Conservation (phyloP, 2,888 invertebrate genomes). For the Pandemis cinnamomeana region DNA sequence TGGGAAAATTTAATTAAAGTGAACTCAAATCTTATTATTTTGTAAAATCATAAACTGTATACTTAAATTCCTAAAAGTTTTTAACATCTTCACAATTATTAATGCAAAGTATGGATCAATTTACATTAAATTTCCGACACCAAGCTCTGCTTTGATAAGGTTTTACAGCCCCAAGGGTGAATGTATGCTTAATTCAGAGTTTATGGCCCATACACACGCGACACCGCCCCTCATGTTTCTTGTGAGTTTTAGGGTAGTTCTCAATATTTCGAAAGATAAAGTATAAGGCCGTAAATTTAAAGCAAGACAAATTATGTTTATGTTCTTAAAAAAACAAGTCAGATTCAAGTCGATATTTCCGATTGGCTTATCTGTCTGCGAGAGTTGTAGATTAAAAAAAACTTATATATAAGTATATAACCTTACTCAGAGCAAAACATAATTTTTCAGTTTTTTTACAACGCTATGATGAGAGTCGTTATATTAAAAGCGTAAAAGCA, state of each 20-base stretch:
- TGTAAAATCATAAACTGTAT: background rate
- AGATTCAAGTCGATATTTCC: background rate
- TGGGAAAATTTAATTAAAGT: no score
- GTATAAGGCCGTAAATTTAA: background rate
- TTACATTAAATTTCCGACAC: conserved; percentile 31
- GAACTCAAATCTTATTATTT: no score
- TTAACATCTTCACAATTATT: conserved; percentile 5
- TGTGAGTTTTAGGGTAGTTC: background rate
- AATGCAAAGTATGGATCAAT: conserved; percentile 14
- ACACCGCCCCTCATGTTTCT: conserved; percentile 4
- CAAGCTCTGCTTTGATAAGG: conserved; percentile 49
- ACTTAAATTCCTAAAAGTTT: background rate
- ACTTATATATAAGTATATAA: no score
- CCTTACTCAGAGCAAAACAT: no score
- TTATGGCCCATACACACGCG: conserved; percentile 58
- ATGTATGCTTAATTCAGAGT: conserved; percentile 52
- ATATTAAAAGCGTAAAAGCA: no score
- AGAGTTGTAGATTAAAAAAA: background rate
- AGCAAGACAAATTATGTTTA: background rate
- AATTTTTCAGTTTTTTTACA: background rate
- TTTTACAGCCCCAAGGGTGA: conserved; percentile 49
- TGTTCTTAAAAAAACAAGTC: no score
- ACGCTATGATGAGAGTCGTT: no score
- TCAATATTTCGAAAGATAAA: background rate
- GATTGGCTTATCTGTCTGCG: background rate